phyloP scores from a whole-genome alignment of 1,140 invertebrate species.

The Triops cancriformis region DNA sequence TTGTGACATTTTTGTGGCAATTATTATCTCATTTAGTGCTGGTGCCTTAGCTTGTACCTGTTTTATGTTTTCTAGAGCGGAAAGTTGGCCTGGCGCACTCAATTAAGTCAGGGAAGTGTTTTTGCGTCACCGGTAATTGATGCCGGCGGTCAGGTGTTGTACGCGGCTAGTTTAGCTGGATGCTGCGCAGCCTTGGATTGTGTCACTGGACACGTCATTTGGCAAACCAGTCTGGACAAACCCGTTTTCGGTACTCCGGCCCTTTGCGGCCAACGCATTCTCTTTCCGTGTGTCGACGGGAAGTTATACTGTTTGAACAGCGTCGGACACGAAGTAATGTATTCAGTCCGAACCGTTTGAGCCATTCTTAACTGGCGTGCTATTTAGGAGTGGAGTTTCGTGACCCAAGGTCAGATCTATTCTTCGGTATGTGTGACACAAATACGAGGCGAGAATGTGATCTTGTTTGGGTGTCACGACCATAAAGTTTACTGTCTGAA shows the following conservation, averaged over 20 bases:
- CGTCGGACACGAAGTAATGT: slow-evolving; percentile 39
- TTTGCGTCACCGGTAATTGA: slow-evolving; percentile 51
- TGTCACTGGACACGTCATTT: slow-evolving; percentile 41
- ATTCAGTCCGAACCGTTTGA: slow-evolving; percentile 20
- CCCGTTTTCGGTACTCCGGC: slow-evolving; percentile 56
- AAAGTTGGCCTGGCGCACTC: slow-evolving; percentile 41
- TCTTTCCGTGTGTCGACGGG: slow-evolving; percentile 50
- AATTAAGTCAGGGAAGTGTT: slow-evolving; percentile 46
- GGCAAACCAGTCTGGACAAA: slow-evolving; percentile 45
- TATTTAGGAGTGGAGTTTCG: slow-evolving; percentile 51
- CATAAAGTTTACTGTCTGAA: slow-evolving; percentile 48
- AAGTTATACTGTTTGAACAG: slow-evolving; percentile 44
- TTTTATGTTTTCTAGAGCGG: too few species aligned
- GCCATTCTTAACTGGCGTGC: slow-evolving; percentile 13
- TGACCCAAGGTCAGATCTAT: slow-evolving; percentile 52
- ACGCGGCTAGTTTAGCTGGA: slow-evolving; percentile 51
- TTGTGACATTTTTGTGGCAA: too few species aligned
- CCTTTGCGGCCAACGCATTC: slow-evolving; percentile 42
- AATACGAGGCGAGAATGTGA: slow-evolving; percentile 36
- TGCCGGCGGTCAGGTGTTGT: slow-evolving; percentile 39
- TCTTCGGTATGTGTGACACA: slow-evolving; percentile 45
- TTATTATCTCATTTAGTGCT: too few species aligned
- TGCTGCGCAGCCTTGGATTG: slow-evolving; percentile 44
- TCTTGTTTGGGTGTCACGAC: slow-evolving; percentile 57
- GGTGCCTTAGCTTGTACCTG: too few species aligned